These are phyloP conservation scores for Leptopilina drosophilae DNA, from an alignment of 2,888 invertebrate genomes.

Conservation along the genomic window DNA sequence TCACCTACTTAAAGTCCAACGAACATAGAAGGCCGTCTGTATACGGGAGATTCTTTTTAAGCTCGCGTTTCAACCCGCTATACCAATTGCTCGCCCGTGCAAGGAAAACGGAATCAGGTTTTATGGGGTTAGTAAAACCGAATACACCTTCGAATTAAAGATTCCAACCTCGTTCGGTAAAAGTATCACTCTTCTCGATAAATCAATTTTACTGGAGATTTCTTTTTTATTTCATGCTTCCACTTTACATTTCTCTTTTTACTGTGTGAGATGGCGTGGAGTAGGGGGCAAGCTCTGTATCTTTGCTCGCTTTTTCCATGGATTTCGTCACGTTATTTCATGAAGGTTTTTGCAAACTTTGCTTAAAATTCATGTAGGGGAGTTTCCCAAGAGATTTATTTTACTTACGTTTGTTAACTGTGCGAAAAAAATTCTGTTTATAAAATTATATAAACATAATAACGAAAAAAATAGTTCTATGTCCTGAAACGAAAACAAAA, in stretches of 20 bases:
- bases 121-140: conserved; percentile 50
- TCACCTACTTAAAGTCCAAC: conserved; percentile 68
- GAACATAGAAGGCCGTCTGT: conserved; percentile 53
- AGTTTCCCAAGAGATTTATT: too few species aligned
- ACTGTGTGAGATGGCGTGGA: not conserved
- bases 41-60: conserved; percentile 53
- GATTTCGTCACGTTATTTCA: too few species aligned
- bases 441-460: too few species aligned
- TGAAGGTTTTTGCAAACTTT: too few species aligned
- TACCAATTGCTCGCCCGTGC: conserved; percentile 53
- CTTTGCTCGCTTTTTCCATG: too few species aligned
- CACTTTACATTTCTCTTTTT: conserved; percentile 30
- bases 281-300: too few species aligned
- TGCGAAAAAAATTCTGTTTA: too few species aligned
- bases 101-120: conserved; percentile 46
- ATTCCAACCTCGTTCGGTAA: conserved; percentile 6
- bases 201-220: conserved; percentile 33
- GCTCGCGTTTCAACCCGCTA: conserved; percentile 53
- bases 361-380: too few species aligned
- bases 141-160: conserved; percentile 25
- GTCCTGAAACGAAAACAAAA: too few species aligned
- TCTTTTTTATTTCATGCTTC: conserved; percentile 41
- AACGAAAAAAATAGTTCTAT: too few species aligned
- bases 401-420: too few species aligned
- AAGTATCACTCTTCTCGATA: conserved; percentile 18